Evolutionary conservation across 2,113 vertebrate species (phyloP).

Genomic region (Psettodes erumei): DNA sequence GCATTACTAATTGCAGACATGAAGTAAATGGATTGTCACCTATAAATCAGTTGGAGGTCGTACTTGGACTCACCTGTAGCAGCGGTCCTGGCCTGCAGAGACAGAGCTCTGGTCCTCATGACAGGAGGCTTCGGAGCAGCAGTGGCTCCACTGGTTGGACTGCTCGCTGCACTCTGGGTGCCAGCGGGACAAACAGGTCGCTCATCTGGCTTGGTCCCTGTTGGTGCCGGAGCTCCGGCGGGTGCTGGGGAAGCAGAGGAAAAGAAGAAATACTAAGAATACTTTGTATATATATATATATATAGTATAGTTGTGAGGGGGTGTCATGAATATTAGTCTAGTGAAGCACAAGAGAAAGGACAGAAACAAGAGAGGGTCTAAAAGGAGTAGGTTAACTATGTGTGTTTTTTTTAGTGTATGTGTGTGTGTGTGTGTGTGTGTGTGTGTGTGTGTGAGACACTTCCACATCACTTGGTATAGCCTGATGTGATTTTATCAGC

Average conservation of each 20-base stretch:
- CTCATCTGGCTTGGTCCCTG: constrained; percentile 44
- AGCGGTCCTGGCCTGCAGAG: constrained; percentile 59
- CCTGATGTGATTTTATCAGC: neutral
- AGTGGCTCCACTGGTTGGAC: neutral
- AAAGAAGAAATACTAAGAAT: neutral
- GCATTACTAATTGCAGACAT: neutral
- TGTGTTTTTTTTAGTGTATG: too few relatives aligned
- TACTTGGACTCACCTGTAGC: constrained; percentile 62
- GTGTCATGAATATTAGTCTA: too few relatives aligned
- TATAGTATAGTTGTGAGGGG: too few relatives aligned
- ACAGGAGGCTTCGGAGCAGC: constrained; percentile 26
- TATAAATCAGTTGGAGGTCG: too few relatives aligned
- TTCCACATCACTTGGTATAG: neutral
- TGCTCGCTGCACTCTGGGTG: constrained; percentile 10
- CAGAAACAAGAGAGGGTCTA: neutral
- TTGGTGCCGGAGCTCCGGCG: constrained; percentile 1
- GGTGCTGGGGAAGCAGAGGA: neutral
- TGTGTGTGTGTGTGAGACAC: too few relatives aligned
- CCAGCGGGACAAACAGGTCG: constrained; percentile 14
- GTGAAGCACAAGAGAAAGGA: neutral
- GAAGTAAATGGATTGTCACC: neutral
- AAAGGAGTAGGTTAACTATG: neutral
- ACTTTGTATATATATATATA: too few relatives aligned
- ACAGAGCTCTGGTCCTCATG: constrained; percentile 57
- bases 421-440: too few relatives aligned